phyloP scores from a whole-genome alignment of 2,797 vertebrate species.

The Rhynchonycteris naso region DNA sequence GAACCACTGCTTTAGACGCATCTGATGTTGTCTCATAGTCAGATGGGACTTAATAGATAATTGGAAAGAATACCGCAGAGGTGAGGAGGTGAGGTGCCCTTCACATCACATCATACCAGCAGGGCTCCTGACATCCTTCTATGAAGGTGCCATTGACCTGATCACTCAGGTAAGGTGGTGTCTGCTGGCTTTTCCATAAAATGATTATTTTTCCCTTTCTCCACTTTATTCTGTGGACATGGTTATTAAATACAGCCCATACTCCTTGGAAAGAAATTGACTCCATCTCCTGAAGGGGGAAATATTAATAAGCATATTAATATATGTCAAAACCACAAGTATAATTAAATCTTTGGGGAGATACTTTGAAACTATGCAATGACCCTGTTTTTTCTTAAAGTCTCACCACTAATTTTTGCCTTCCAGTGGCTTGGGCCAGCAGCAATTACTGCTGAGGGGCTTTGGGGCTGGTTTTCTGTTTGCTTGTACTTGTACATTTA shows the following conservation, averaged over 20 bases:
- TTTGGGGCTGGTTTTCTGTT: background rate
- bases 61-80: too few relatives aligned
- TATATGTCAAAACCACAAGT: fast-evolving
- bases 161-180: background rate
- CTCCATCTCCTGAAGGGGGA: background rate
- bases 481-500: background rate
- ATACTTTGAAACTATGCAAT: fast-evolving
- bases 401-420: background rate
- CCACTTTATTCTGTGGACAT: background rate
- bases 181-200: background rate
- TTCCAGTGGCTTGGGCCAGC: background rate
- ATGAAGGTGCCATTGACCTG: fast-evolving
- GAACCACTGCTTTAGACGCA: too few relatives aligned
- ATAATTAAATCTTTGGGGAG: background rate
- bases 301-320: fast-evolving
- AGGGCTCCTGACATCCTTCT: background rate
- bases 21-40: fast-evolving
- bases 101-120: fast-evolving
- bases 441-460: background rate
- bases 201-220: background rate
- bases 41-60: fast-evolving
- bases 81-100: background rate
- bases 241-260: background rate
- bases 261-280: fast-evolving
- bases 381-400: too few relatives aligned